These are phyloP conservation scores for Oreotrochilus melanogaster DNA, from an alignment of 2,113 vertebrate species.

Conservation along the genomic window DNA sequence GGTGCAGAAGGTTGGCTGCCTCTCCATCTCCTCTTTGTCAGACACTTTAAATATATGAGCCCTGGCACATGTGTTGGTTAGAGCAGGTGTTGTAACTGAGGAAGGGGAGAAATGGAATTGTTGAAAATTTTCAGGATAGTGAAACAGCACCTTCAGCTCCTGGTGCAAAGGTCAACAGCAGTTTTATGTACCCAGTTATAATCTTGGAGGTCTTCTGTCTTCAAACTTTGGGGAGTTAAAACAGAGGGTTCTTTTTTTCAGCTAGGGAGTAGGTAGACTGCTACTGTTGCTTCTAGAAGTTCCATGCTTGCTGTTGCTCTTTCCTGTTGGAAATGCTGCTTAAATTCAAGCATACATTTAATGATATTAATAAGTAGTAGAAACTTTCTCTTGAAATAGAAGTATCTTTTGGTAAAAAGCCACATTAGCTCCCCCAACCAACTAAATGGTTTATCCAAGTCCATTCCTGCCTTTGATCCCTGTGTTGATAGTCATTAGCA, in stretches of 20 bases:
- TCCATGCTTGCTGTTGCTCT: neutral
- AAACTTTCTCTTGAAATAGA: neutral
- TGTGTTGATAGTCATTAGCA: neutral
- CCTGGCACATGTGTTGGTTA: rapidly evolving
- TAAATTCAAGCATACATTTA: neutral
- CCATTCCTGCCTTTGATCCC: neutral
- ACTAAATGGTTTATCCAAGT: neutral
- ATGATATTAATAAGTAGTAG: neutral
- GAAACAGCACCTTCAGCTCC: neutral
- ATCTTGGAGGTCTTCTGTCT: neutral
- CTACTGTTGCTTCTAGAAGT: neutral
- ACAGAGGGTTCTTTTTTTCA: neutral
- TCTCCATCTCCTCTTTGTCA: neutral
- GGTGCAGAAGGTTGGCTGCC: neutral
- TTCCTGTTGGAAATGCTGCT: neutral
- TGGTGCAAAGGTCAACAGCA: neutral
- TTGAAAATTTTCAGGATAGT: neutral
- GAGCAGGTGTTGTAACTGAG: rapidly evolving
- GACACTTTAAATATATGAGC: neutral
- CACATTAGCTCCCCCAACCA: neutral
- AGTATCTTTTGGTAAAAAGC: neutral
- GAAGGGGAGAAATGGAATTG: neutral
- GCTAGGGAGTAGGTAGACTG: neutral
- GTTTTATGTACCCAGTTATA: neutral
- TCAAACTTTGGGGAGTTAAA: neutral